Base-by-base conservation (phyloP, 2,797 vertebrate species). In the Urosaurus nigricauda region DNA sequence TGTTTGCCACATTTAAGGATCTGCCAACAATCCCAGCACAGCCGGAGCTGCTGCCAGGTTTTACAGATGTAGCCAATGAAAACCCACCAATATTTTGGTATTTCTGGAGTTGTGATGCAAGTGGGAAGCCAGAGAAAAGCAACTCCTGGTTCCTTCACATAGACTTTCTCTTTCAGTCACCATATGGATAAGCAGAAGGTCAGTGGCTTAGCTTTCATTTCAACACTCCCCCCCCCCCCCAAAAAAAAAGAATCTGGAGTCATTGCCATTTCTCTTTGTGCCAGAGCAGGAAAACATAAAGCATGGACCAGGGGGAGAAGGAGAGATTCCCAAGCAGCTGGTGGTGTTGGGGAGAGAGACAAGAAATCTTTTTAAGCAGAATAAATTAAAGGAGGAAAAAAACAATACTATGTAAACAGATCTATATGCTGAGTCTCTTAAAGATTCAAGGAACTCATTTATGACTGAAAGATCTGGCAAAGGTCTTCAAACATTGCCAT, bases 151-250 rank as follows among this genome's bases (percentile, higher is more conserved):
- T 65, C 17, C 71, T 85, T 73, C n/a, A 60, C 70, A 81, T 17
- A 56, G 40, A 35, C 14, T 86, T 24, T 74, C n/a, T 77, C 58
- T 81, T 43, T 81, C 83, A 70, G 37, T 85, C 56, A 26, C 84
- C 88, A 70, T 70, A 77, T 88, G 83, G 86, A n/a, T 85, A 71
- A 88, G 47, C 78, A 82, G 77, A 73, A 84, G 78, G 60, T 58
- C 60, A 82, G 16, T 68, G 26, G 70, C 78, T 85, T 63, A 87
- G 53, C 24, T 90, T 68, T 32, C 29, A 77, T 43, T 77, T 43
- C 58, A n/a, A 21, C 56, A 40, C 5, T 1, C 13, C 3, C 68
- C 63, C 29, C 65, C 32, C 65, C n/a, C n/a, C n/a, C n/a, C n/a
- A n/a, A n/a, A 63, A 4, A 65, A 26, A 63, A 19, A 13, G 85